Evolutionary conservation across 2,113 vertebrate species (phyloP), one percentile per base, ranked within the genome.

Genomic region (Thamnaconus septentrionalis): DNA sequence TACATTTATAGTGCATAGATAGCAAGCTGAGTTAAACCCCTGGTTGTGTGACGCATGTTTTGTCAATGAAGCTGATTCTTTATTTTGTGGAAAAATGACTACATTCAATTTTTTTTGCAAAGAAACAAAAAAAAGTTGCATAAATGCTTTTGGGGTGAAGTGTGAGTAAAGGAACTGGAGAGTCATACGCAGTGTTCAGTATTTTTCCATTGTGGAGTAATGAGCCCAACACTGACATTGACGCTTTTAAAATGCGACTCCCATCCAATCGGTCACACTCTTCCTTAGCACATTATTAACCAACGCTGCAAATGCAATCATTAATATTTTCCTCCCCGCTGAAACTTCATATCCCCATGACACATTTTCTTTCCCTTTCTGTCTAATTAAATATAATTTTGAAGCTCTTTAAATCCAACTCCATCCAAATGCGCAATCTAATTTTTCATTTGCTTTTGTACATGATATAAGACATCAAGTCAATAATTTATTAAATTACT

Each of bases 401-500:
- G 69, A 89, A 83, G 81, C 84, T 85, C 79, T 89, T 92, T 90
- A 91, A 91, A 89, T 82, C 84, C 82, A 80, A 87, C 87, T 88
- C 89, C 88, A 90, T 90, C 90, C 90, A 89, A 90, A 91, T 78
- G 88, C 88, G 90, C 85, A 91, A 92, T 93, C 90, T 88, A 90
- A 91, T 90, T 92, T 91, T 92, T 90, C 88, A 90, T 89, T 92
- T 90, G 87, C 89, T 90, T 92, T 90, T 90, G 85, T 85, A 87
- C 87, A 91, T 90, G 90, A 92, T 92, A 92, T 91, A 92, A 88
- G 87, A 90, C 90, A 92, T 92, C 90, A 92, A 92, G 89, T 92
- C 88, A 90, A 88, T 91, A 92, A 92, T 92, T 90, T 91, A 93
- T 92, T 92, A 90, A 92, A 93, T 92, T 92, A 92, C 90, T 90